Conservation (phyloP, 2,113 vertebrate species). For the Indicator maculatus region DNA sequence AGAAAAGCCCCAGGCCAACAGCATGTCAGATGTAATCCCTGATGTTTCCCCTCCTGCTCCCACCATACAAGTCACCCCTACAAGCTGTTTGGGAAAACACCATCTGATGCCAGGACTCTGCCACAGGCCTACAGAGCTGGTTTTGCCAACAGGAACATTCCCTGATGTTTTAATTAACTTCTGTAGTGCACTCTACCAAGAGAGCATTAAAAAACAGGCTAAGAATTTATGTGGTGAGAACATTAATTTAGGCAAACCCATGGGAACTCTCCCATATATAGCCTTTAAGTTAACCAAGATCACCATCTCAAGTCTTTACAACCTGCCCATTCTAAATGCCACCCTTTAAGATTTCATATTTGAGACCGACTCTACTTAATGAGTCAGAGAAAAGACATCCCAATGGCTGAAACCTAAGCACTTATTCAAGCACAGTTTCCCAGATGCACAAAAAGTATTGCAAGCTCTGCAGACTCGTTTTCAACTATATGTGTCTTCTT, state of each 20-base stretch:
- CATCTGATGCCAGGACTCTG: background rate
- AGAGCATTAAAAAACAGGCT: background rate
- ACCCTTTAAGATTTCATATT: accelerated
- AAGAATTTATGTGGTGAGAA: accelerated
- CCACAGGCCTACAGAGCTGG: background rate
- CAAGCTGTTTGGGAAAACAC: background rate
- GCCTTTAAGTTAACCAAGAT: background rate
- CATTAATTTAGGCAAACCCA: background rate
- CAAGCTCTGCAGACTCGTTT: background rate
- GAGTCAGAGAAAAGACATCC: background rate
- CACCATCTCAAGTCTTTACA: background rate
- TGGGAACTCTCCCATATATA: background rate
- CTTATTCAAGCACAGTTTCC: background rate
- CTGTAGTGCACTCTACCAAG: background rate
- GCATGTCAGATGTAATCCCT: background rate
- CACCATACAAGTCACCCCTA: no score
- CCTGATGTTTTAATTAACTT: background rate
- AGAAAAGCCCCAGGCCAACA: background rate
- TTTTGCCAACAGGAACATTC: no score
- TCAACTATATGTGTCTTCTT: background rate
- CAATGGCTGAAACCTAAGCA: background rate
- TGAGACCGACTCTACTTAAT: background rate
- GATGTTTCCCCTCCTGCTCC: no score
- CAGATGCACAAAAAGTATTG: background rate
- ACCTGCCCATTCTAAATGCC: background rate